A percentile compares a stretch with the other conserved stretches of the same genome.
phyloP scores from a whole-genome alignment of 2,888 invertebrate species.

The Athripsodes cinereus region DNA sequence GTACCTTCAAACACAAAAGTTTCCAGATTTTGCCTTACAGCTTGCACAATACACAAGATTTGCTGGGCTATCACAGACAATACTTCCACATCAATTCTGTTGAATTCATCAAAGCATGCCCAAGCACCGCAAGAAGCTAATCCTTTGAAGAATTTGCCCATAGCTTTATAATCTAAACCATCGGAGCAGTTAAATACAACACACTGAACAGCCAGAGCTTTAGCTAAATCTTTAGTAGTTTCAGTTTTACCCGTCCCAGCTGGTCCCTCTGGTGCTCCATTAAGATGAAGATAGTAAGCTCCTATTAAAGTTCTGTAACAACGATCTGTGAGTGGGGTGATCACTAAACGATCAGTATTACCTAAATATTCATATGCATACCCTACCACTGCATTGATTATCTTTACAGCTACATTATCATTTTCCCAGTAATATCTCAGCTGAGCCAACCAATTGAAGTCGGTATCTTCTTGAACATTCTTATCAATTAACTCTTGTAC shows the following conservation, averaged over 20 bases:
- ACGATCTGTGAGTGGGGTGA: slow-evolving; percentile 69
- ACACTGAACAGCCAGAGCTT: slow-evolving; percentile 86
- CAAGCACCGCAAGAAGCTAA: slow-evolving; percentile 78
- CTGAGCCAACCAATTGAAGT: slow-evolving; percentile 83
- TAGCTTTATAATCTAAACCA: slow-evolving; percentile 77
- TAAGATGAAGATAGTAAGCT: slow-evolving; percentile 75
- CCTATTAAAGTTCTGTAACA: slow-evolving; percentile 80
- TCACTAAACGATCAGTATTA: slow-evolving; percentile 69
- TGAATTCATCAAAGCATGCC: slow-evolving; percentile 88
- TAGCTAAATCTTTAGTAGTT: slow-evolving; percentile 87
- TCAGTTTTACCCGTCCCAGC: slow-evolving; percentile 88
- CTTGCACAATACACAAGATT: slow-evolving; percentile 73
- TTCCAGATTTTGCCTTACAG: slow-evolving; percentile 59
- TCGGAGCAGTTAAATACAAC: slow-evolving; percentile 86
- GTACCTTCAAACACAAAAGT: slow-evolving; percentile 76
- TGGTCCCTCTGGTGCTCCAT: slow-evolving; percentile 81
- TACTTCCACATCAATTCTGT: slow-evolving; percentile 78
- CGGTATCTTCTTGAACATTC: slow-evolving; percentile 61
- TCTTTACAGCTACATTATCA: slow-evolving; percentile 60
- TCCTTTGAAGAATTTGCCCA: slow-evolving; percentile 83
- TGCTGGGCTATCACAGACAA: slow-evolving; percentile 83
- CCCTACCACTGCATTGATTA: slow-evolving; percentile 71
- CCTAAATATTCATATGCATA: slow-evolving; percentile 85
- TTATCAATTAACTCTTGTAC: slow-evolving; percentile 59
- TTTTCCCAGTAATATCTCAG: slow-evolving; percentile 76